phyloP scores from a whole-genome alignment of 2,113 vertebrate species.

The Nibea coibor region DNA sequence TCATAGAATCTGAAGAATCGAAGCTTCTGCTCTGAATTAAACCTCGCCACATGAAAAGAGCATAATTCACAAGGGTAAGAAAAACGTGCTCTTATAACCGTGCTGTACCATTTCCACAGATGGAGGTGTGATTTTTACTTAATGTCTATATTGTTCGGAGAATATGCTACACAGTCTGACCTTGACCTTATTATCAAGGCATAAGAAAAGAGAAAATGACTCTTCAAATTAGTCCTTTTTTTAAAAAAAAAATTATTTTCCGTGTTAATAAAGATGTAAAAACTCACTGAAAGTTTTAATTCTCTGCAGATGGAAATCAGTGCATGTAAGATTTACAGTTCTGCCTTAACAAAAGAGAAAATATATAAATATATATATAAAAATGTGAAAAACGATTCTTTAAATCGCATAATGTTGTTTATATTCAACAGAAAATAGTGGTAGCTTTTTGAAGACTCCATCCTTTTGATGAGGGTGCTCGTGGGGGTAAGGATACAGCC shows the following conservation, averaged over 20 bases:
- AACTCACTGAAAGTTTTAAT: constrained; percentile 18
- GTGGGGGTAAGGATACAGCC: background rate
- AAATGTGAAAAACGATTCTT: background rate
- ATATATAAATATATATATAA: background rate
- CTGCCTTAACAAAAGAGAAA: constrained; percentile 34
- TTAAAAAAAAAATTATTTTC: background rate
- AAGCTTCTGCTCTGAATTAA: constrained; percentile 47
- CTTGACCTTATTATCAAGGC: constrained; percentile 16
- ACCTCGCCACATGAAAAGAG: constrained; percentile 9
- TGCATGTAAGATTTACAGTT: background rate
- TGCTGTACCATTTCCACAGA: constrained; percentile 6
- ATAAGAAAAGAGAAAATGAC: background rate
- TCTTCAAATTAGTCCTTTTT: background rate
- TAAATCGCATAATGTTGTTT: background rate
- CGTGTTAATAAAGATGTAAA: background rate
- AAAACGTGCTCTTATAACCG: constrained; percentile 3
- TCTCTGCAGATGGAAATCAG: constrained; percentile 40
- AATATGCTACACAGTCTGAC: constrained; percentile 30
- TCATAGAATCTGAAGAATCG: constrained; percentile 29
- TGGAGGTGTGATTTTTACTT: constrained; percentile 7
- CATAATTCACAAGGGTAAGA: background rate
- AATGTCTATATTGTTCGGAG: constrained; percentile 23
- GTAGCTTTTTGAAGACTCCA: constrained; percentile 8
- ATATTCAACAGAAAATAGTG: background rate
- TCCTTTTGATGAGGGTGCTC: constrained; percentile 49